A percentile compares a stretch with the other conserved stretches of the same genome.
Conservation (phyloP, 2,113 vertebrate genomes). For the Chaetura pelagica region DNA sequence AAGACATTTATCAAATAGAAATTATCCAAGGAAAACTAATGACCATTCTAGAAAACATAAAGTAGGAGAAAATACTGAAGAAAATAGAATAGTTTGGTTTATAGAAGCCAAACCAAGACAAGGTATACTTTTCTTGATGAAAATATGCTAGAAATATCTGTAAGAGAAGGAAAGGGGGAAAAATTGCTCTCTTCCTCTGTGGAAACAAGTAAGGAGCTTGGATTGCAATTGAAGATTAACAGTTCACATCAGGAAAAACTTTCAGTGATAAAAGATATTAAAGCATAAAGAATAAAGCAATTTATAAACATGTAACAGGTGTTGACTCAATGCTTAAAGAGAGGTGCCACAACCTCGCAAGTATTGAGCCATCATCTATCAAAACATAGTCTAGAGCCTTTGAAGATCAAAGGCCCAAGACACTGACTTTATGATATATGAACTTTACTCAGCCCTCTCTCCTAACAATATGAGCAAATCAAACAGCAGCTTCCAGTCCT, state of each 20-base stretch:
- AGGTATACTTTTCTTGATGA: background rate
- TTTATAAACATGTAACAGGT: background rate
- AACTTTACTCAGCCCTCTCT: fast-evolving
- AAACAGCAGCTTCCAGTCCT: background rate
- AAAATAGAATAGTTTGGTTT: background rate
- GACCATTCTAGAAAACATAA: background rate
- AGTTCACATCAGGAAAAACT: background rate
- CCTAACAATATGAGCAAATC: background rate
- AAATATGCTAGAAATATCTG: background rate
- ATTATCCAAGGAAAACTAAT: background rate
- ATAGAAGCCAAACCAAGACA: background rate
- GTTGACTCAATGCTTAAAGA: background rate
- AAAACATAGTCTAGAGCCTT: background rate
- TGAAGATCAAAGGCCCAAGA: background rate
- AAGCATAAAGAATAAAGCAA: background rate
- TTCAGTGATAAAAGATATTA: background rate
- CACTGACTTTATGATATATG: background rate
- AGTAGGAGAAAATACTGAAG: background rate
- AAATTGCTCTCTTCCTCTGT: fast-evolving
- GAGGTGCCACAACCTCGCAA: background rate
- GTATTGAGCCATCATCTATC: background rate
- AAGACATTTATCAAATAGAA: background rate
- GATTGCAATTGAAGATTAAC: background rate
- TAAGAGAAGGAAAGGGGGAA: background rate
- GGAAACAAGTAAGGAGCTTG: background rate